Percentiles rank a stretch among this genome's conserved stretches.
Evolutionary conservation across 2,888 invertebrate genomes (phyloP).

Genomic region (Drosophila ezoana): DNA sequence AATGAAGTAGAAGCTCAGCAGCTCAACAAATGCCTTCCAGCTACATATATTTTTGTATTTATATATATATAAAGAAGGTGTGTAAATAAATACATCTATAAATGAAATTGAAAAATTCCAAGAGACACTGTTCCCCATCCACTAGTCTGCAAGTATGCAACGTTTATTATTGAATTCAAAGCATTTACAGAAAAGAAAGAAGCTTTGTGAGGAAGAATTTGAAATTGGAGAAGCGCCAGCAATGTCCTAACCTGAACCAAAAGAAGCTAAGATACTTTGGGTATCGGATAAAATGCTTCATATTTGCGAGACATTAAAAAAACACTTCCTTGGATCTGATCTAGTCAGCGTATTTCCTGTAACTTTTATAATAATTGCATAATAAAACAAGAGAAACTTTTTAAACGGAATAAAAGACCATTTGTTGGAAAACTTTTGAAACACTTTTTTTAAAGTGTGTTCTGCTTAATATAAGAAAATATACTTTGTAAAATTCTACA

Average conservation of each 20-base stretch:
- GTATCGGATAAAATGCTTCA: background rate
- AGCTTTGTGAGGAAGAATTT: conserved; percentile 9
- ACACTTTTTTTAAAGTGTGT: too few relatives aligned
- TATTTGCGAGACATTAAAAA: too few relatives aligned
- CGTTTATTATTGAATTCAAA: conserved; percentile 59
- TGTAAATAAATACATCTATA: conserved; percentile 36
- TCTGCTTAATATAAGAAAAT: too few relatives aligned
- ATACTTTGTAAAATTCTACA: too few relatives aligned
- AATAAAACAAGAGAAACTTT: too few relatives aligned
- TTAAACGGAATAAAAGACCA: too few relatives aligned
- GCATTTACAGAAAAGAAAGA: conserved; percentile 19
- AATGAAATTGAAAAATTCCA: conserved; percentile 73
- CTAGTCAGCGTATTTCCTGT: too few relatives aligned
- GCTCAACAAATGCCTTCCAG: conserved; percentile 38
- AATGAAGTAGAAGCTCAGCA: conserved; percentile 47
- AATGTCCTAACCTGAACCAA: conserved; percentile 12
- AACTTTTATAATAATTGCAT: too few relatives aligned
- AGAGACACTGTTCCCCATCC: conserved; percentile 34
- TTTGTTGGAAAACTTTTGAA: too few relatives aligned
- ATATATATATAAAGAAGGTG: conserved; percentile 6
- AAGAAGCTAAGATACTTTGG: background rate
- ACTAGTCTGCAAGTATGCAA: conserved; percentile 44
- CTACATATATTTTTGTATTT: conserved; percentile 7
- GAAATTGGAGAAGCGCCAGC: conserved; percentile 3
- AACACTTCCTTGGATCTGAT: too few relatives aligned